phyloP scores from a whole-genome alignment of 37 sponge, comb jelly and placozoan genomes.

The Eunapius fragilis region DNA sequence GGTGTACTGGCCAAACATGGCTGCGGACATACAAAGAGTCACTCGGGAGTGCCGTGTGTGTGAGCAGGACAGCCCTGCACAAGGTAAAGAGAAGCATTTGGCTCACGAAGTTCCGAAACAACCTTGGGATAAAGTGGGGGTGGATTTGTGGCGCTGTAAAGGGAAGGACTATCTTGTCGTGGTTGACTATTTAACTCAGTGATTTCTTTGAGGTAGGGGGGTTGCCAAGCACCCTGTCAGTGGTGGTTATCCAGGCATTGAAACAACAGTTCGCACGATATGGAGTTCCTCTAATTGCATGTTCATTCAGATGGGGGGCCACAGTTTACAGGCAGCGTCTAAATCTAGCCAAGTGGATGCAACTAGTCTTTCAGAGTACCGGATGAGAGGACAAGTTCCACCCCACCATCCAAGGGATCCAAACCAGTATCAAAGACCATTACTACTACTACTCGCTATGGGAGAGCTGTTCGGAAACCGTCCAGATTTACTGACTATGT shows the following conservation, averaged over 20 bases:
- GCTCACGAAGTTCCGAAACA: conserved; percentile 16
- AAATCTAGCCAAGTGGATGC: neutral
- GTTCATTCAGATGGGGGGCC: neutral
- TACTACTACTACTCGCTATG: neutral
- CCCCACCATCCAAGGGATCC: neutral
- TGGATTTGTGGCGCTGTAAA: conserved; percentile 12
- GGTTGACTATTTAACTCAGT: conserved; percentile 41
- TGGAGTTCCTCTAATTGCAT: conserved; percentile 12
- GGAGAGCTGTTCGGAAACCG: neutral
- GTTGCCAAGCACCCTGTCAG: conserved; percentile 19
- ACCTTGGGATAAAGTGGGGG: conserved; percentile 36
- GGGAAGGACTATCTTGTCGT: conserved; percentile 32
- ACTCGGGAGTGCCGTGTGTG: conserved; percentile 20
- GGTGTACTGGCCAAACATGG: conserved; percentile 31
- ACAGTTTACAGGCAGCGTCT: conserved; percentile 18
- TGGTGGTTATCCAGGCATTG: conserved; percentile 1
- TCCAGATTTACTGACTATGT: neutral
- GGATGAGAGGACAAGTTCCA: neutral
- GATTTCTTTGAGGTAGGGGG: conserved; percentile 1
- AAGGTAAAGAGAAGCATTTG: conserved; percentile 26
- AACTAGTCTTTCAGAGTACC: neutral
- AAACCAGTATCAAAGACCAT: neutral
- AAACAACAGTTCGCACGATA: conserved; percentile 41
- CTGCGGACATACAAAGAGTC: conserved; percentile 17
- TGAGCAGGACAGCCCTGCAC: conserved; percentile 2